Conservation (phyloP, 2,888 invertebrate genomes). For the Tinea pellionella region DNA sequence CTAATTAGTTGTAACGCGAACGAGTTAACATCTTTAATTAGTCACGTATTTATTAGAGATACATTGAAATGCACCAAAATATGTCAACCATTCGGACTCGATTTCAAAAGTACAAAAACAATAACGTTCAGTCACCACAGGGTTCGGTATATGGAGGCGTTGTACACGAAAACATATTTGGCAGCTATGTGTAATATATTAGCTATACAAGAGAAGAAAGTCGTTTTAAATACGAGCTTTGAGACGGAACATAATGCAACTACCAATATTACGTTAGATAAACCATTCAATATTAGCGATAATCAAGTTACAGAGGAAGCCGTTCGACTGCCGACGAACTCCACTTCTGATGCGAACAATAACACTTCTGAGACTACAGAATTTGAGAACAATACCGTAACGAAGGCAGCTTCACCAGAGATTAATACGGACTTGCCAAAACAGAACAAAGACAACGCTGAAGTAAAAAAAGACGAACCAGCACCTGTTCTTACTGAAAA, state of each 20-base stretch:
- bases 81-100: conserved; percentile 72
- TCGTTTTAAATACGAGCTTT: conserved; percentile 73
- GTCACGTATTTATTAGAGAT: conserved; percentile 69
- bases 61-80: conserved; percentile 72
- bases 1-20: conserved; percentile 77
- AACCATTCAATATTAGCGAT: conserved; percentile 36
- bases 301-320: conserved; percentile 45
- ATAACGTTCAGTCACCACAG: conserved; percentile 59
- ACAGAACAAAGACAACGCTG: conserved; percentile 32
- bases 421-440: conserved; percentile 36
- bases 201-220: conserved; percentile 75
- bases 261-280: conserved; percentile 53
- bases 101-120: conserved; percentile 69
- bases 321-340: conserved; percentile 42
- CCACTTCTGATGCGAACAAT: conserved; percentile 22
- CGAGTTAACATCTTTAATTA: conserved; percentile 71
- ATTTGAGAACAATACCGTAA: background rate
- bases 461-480: conserved; percentile 11
- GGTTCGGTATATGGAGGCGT: conserved; percentile 70
- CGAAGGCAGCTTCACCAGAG: background rate
- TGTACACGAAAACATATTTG: conserved; percentile 76
- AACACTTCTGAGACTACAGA: background rate
- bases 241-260: conserved; percentile 62
- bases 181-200: conserved; percentile 83
- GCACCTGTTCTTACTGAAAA: conserved; percentile 15